A percentile compares a stretch with the other conserved stretches of the same genome.
phyloP scores from a whole-genome alignment of 1,140 invertebrate species.

The Contarinia nasturtii region DNA sequence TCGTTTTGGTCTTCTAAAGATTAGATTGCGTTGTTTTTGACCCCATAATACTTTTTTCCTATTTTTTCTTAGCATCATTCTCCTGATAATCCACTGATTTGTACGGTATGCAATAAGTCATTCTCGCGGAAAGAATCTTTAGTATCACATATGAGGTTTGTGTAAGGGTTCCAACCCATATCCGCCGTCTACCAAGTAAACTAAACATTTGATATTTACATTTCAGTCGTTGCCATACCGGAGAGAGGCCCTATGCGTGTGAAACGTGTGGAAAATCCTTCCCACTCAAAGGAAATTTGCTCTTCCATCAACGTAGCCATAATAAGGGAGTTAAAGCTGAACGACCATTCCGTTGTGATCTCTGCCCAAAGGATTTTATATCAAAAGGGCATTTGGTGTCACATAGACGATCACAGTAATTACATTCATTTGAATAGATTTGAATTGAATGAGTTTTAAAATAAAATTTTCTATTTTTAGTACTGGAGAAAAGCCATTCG shows the following conservation, averaged over 20 bases:
- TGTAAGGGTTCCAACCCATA: not conserved
- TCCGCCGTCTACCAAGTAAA: too few relatives aligned
- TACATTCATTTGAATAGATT: not conserved
- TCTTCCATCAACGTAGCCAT: constrained; percentile 92
- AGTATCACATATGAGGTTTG: constrained; percentile 48
- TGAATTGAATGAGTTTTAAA: constrained; percentile 2
- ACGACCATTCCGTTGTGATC: constrained; percentile 82
- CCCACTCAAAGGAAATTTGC: constrained; percentile 69
- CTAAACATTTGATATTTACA: constrained; percentile 14
- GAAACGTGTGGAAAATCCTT: constrained; percentile 72
- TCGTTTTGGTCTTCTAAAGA: too few relatives aligned
- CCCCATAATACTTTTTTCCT: too few relatives aligned
- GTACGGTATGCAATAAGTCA: constrained; percentile 63
- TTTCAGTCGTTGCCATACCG: constrained; percentile 55
- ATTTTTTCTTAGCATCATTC: too few relatives aligned
- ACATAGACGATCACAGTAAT: not conserved
- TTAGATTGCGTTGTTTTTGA: too few relatives aligned
- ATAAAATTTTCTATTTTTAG: constrained; percentile 19
- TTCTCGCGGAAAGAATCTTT: constrained; percentile 68
- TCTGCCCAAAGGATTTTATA: constrained; percentile 93
- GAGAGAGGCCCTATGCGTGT: constrained; percentile 64
- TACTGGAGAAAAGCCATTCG: constrained; percentile 65
- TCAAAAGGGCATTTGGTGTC: constrained; percentile 51
- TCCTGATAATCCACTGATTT: constrained; percentile 63
- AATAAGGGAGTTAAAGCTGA: constrained; percentile 68